These are phyloP conservation scores for Falco naumanni DNA, from an alignment of 2,797 vertebrate genomes.

Conservation along the genomic window DNA sequence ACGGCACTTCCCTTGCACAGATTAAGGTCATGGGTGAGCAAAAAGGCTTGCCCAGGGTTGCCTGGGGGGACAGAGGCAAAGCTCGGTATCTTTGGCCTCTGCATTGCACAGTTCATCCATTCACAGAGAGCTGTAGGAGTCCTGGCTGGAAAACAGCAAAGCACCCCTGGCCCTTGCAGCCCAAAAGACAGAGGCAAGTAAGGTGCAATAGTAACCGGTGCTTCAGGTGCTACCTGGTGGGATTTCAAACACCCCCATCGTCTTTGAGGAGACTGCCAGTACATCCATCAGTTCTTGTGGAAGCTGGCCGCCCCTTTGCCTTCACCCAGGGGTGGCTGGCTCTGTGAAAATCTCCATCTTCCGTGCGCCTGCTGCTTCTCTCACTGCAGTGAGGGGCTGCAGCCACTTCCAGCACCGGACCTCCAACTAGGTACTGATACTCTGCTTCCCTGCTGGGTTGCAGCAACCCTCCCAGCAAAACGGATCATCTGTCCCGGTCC, in stretches of 20 bases:
- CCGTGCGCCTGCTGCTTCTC: background rate
- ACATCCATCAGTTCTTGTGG: background rate
- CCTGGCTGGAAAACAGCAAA: background rate
- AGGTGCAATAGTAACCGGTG: background rate
- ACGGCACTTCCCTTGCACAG: background rate
- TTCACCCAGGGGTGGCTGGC: background rate
- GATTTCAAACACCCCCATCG: background rate
- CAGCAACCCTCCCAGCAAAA: background rate
- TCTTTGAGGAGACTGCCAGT: background rate
- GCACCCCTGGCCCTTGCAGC: background rate
- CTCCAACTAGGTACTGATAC: background rate
- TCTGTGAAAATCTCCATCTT: background rate
- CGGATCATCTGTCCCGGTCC: background rate
- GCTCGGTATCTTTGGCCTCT: background rate
- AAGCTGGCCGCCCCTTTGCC: background rate
- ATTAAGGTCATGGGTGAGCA: background rate
- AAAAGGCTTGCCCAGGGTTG: background rate
- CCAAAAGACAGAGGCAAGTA: background rate
- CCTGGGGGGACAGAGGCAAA: background rate
- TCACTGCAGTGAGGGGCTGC: background rate
- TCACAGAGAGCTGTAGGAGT: background rate
- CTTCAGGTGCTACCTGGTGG: background rate
- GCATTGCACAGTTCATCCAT: accelerated
- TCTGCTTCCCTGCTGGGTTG: background rate
- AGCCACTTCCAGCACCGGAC: background rate